A percentile compares a stretch with the other conserved stretches of the same genome.
These are phyloP conservation scores for Zalophus californianus DNA, from an alignment of 2,797 vertebrate genomes.

Conservation along the genomic window DNA sequence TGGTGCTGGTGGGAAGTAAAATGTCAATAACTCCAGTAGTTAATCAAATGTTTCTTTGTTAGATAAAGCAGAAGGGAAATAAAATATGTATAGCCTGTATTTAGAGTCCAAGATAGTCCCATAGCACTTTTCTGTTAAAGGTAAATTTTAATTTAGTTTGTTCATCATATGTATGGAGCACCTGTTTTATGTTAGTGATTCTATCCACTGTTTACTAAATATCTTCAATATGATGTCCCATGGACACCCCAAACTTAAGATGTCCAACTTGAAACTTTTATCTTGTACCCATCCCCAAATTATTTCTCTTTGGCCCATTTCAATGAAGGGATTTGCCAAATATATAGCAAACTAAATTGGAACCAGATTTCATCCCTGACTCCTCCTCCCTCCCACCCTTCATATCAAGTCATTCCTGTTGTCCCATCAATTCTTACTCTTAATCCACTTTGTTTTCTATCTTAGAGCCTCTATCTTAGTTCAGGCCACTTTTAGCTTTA, in stretches of 20 bases:
- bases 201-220: not conserved
- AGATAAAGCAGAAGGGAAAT: not conserved
- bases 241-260: not conserved
- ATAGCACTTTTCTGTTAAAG: not conserved
- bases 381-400: not conserved
- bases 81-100: not conserved
- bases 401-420: not conserved
- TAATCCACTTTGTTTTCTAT: not conserved
- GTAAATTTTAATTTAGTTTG: not conserved
- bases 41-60: not conserved
- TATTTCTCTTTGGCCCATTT: not conserved
- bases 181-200: not conserved
- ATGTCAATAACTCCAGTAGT: not conserved
- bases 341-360: not conserved
- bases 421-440: not conserved
- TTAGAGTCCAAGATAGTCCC: not conserved
- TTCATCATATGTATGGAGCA: not conserved
- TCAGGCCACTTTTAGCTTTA: not conserved
- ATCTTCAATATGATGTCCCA: not conserved
- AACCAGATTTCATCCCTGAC: not conserved
- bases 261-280: not conserved
- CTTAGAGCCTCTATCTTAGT: not conserved
- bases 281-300: not conserved
- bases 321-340: not conserved
- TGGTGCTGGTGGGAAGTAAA: not conserved